A percentile compares a stretch with the other conserved stretches of the same genome.
Evolutionary conservation across 1,140 invertebrate species (phyloP).

Genomic region (Maconellicoccus hirsutus): DNA sequence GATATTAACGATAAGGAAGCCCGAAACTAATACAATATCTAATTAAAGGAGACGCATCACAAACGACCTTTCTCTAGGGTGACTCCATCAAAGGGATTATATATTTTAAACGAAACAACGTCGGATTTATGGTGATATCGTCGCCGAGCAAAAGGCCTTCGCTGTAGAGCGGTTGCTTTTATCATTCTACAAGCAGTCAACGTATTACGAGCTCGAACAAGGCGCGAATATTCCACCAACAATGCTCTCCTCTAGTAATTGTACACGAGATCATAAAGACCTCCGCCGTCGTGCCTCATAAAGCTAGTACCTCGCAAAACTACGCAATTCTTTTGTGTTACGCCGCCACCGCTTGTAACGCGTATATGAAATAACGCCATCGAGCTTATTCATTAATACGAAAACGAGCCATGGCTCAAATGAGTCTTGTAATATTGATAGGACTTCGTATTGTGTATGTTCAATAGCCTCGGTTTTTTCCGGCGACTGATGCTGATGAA

Average conservation of each 20-base stretch:
- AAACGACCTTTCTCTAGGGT: background rate
- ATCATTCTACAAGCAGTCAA: background rate
- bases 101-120: slow-evolving; percentile 5
- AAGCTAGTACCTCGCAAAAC: no score
- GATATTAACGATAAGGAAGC: slow-evolving; percentile 1
- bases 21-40: background rate
- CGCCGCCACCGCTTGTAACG: no score
- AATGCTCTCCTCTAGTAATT: background rate
- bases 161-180: background rate
- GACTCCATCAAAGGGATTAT: slow-evolving; percentile 4
- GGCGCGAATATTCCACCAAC: background rate
- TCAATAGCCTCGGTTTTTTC: no score
- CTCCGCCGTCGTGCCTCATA: no score
- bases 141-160: background rate
- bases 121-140: background rate
- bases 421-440: no score
- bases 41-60: background rate
- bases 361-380: no score
- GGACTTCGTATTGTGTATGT: no score
- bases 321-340: no score
- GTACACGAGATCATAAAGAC: background rate
- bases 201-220: background rate
- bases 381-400: no score
- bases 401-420: no score
- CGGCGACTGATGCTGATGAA: no score